Percentiles rank a stretch among this genome's conserved stretches.
Evolutionary conservation across 2,888 invertebrate genomes (phyloP).

Genomic region (Alentia gelatinosa): DNA sequence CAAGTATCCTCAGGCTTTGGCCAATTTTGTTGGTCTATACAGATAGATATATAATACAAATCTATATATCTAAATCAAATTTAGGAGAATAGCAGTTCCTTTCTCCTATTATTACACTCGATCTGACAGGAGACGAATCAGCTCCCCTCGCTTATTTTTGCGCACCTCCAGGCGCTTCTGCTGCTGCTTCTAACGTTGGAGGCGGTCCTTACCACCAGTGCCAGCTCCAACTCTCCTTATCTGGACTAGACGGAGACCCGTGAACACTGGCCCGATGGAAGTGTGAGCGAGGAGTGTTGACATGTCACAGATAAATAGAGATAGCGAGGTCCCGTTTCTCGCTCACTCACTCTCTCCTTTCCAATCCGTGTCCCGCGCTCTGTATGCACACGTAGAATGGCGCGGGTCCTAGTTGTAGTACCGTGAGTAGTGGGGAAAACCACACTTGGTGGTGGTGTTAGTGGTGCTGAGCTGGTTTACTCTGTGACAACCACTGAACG

Average conservation of each 20-base stretch:
- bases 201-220: neutral
- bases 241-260: neutral
- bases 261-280: neutral
- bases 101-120: too few species aligned
- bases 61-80: too few species aligned
- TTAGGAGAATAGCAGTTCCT: too few species aligned
- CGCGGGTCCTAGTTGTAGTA: neutral
- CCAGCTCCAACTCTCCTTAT: neutral
- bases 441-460: neutral
- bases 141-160: too few species aligned
- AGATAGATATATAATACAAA: too few species aligned
- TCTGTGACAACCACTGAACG: conserved; percentile 17
- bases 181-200: neutral
- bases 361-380: neutral
- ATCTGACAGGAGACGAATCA: too few species aligned
- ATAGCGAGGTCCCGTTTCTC: neutral
- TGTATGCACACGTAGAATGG: neutral
- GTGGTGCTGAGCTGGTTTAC: neutral
- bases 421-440: neutral
- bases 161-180: too few species aligned
- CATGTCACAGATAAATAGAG: neutral
- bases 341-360: neutral
- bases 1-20: too few species aligned
- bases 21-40: too few species aligned
- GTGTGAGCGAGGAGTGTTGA: neutral